Percentiles rank a stretch among this genome's conserved stretches.
Evolutionary conservation across 2,797 vertebrate species (phyloP).

Genomic region (Ptychobarbus kaznakovi): DNA sequence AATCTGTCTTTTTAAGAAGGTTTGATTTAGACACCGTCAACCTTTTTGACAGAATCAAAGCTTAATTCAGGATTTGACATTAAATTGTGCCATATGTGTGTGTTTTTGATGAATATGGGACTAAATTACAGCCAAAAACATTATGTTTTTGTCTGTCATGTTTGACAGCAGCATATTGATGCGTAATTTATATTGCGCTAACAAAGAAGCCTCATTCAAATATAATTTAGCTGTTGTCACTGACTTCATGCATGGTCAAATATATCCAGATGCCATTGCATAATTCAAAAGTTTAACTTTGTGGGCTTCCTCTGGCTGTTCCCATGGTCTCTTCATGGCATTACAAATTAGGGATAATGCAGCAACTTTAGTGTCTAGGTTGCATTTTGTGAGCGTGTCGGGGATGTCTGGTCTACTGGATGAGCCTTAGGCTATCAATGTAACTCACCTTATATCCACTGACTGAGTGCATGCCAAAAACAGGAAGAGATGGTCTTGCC

Average conservation of each 20-base stretch:
- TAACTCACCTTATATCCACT: slow-evolving; percentile 11
- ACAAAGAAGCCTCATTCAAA: not conserved
- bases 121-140: not conserved
- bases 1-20: slow-evolving; percentile 34
- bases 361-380: not conserved
- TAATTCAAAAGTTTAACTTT: slow-evolving; percentile 20
- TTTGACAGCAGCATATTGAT: slow-evolving; percentile 22
- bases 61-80: slow-evolving; percentile 2
- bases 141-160: not conserved
- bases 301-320: slow-evolving; percentile 21
- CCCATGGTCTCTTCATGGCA: slow-evolving; percentile 7
- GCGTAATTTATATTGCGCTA: slow-evolving; percentile 2
- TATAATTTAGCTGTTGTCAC: not conserved
- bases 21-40: slow-evolving; percentile 57
- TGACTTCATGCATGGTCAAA: not conserved
- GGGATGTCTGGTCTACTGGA: slow-evolving; percentile 16
- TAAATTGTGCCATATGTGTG: not conserved
- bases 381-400: slow-evolving; percentile 4
- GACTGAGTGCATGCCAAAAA: slow-evolving; percentile 19
- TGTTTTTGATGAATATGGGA: not conserved
- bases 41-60: slow-evolving; percentile 47
- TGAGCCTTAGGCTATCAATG: not conserved
- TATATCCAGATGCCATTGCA: slow-evolving; percentile 7
- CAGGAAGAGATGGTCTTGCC: slow-evolving; percentile 20
- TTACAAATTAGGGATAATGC: slow-evolving; percentile 17